Conservation (phyloP, 2,113 vertebrate genomes). For the Colinus virginianus region DNA sequence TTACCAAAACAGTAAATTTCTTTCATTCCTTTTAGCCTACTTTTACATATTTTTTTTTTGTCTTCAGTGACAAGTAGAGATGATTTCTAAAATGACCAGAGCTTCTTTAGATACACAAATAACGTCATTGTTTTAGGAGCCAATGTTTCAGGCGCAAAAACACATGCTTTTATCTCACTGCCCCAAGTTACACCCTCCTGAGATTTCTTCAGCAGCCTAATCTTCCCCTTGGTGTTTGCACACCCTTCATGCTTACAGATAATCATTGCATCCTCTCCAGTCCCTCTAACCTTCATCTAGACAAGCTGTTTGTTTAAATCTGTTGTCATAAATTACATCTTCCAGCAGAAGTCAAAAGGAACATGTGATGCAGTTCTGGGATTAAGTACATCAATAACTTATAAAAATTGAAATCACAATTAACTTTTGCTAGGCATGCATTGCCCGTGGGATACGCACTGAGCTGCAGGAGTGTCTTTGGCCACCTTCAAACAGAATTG, state of each 20-base stretch:
- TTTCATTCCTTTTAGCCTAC: background rate
- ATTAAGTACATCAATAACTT: background rate
- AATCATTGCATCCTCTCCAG: conserved; percentile 8
- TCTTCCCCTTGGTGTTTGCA: conserved; percentile 51
- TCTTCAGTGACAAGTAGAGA: background rate
- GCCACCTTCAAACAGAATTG: background rate
- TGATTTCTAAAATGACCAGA: background rate
- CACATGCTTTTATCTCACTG: conserved; percentile 39
- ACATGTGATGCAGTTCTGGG: background rate
- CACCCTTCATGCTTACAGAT: conserved; percentile 41
- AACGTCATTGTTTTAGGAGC: conserved; percentile 3
- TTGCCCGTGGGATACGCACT: background rate
- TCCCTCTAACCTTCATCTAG: conserved; percentile 3
- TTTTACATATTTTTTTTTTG: background rate
- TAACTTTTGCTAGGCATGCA: background rate
- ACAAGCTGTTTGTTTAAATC: conserved; percentile 47
- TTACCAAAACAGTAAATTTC: background rate
- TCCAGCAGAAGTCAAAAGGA: conserved; percentile 30
- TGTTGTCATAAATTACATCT: conserved; percentile 34
- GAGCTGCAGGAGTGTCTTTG: background rate
- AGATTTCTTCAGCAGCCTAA: conserved; percentile 12
- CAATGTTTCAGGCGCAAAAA: conserved; percentile 34
- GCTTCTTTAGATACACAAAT: conserved; percentile 6
- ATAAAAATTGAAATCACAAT: background rate
- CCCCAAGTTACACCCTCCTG: conserved; percentile 39